Conservation (phyloP, 2,888 invertebrate species). For the Catocala fraxini region DNA sequence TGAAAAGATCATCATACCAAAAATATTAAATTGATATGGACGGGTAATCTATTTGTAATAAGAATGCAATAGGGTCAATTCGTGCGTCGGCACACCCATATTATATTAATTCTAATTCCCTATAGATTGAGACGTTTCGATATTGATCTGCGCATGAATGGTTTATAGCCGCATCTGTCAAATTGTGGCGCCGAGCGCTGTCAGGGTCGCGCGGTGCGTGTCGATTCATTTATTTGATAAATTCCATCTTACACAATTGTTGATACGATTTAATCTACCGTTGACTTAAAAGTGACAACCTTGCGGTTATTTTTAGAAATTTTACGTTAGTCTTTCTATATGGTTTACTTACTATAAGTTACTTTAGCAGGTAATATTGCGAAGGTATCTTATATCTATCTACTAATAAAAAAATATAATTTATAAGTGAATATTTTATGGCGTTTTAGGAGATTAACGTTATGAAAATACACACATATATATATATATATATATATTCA, state of each 20-base stretch:
- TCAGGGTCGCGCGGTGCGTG: slow-evolving; percentile 56
- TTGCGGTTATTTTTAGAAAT: slow-evolving; percentile 14
- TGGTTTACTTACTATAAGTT: background rate
- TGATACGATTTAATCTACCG: slow-evolving; percentile 44
- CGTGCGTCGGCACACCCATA: slow-evolving; percentile 17
- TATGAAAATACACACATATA: too few relatives aligned
- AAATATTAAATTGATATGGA: background rate
- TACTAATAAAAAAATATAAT: too few relatives aligned
- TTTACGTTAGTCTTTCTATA: background rate
- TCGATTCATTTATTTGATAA: slow-evolving; percentile 43
- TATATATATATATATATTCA: too few relatives aligned
- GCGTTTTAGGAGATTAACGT: too few relatives aligned
- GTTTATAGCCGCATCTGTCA: slow-evolving; percentile 63
- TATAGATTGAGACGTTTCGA: slow-evolving; percentile 44
- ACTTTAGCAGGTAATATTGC: too few relatives aligned
- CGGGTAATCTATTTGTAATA: background rate
- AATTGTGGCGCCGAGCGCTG: slow-evolving; percentile 43
- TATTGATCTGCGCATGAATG: slow-evolving; percentile 56
- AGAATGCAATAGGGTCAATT: slow-evolving; percentile 5
- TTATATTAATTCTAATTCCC: slow-evolving; percentile 31
- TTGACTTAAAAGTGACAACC: slow-evolving; percentile 33
- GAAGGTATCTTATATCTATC: too few relatives aligned
- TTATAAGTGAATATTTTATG: too few relatives aligned
- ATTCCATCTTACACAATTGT: slow-evolving; percentile 33
- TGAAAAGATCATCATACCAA: background rate